Percentiles rank a stretch among this genome's conserved stretches.
phyloP scores from a whole-genome alignment of 1,140 invertebrate species.

The Drosophila kohkoa region DNA sequence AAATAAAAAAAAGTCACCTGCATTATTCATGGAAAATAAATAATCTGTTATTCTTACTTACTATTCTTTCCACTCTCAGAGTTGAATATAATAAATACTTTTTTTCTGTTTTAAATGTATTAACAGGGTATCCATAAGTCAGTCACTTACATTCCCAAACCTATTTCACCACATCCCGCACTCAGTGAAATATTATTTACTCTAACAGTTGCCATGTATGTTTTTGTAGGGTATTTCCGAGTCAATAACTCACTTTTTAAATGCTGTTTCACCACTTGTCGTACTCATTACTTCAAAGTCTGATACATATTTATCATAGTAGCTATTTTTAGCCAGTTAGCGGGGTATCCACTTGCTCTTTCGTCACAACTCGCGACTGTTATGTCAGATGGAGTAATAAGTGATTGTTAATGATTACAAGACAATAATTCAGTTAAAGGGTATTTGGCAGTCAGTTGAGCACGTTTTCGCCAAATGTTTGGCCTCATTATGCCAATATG shows the following conservation, averaged over 20 bases:
- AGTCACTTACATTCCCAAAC: too few species aligned
- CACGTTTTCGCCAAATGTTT: not conserved
- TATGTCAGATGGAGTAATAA: not conserved
- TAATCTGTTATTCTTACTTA: too few species aligned
- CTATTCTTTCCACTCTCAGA: too few species aligned
- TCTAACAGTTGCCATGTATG: not conserved
- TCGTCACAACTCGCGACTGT: not conserved
- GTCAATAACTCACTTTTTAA: not conserved
- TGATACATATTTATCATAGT: not conserved
- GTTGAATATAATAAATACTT: too few species aligned
- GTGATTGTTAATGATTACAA: not conserved
- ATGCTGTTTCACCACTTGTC: not conserved
- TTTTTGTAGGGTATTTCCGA: not conserved
- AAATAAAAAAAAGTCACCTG: too few species aligned
- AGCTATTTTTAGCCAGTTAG: not conserved
- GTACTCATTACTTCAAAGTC: not conserved
- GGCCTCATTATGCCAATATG: constrained; percentile 36
- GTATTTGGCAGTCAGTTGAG: not conserved
- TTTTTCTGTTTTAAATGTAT: too few species aligned
- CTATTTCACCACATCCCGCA: not conserved
- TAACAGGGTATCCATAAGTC: too few species aligned
- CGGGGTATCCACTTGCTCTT: not conserved
- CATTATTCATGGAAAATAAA: too few species aligned
- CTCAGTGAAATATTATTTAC: not conserved
- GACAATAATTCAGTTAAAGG: not conserved